Evolutionary conservation across 2,113 vertebrate genomes (phyloP), one percentile per base, ranked within the genome.

Genomic region (Lampris megalopsis): DNA sequence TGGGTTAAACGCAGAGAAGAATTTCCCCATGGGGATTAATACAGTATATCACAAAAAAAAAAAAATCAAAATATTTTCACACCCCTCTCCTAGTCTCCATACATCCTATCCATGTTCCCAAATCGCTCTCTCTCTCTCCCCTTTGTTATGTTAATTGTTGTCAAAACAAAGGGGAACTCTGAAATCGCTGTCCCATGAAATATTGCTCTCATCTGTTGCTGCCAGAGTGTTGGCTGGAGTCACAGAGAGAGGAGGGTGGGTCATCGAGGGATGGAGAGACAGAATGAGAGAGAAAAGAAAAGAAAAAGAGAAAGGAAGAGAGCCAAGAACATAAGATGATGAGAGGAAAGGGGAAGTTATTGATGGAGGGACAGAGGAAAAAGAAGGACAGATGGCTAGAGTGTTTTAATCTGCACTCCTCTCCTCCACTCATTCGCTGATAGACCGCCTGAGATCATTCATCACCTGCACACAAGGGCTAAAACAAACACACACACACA

Each of bases 351-450:
- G 71, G 40, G 57, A 79, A 53, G n/a, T n/a, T 2, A 63, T 6
- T 8, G 13, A 48, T n/a, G 24, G 13, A 9, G 42, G 10, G 24
- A 47, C 7, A n/a, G n/a, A 57, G 62, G 35, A 57, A 38, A 77
- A 82, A 54, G 13, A 6, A 36, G 48, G 41, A 41, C 43, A n/a
- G 40, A 50, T 11, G 54, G 40, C 24, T 38, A 37, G 35, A 52
- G 57, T 86, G 81, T 80, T 68, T 90, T 90, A 85, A 90, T 84
- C 56, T 88, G 87, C 83, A 73, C 73, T 88, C 38, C 50, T 68
- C 72, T 79, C 60, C 56, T 83, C 50, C 60, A 71, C 81, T 86
- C 74, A 80, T 74, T 37, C 42, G 66, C 4, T 5, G 66, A 68
- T 57, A 43, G 52, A 6, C 9, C n/a, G 37, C 9, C 52, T 11